Conservation (phyloP, 2,113 vertebrate genomes). For the Zapus hudsonius region DNA sequence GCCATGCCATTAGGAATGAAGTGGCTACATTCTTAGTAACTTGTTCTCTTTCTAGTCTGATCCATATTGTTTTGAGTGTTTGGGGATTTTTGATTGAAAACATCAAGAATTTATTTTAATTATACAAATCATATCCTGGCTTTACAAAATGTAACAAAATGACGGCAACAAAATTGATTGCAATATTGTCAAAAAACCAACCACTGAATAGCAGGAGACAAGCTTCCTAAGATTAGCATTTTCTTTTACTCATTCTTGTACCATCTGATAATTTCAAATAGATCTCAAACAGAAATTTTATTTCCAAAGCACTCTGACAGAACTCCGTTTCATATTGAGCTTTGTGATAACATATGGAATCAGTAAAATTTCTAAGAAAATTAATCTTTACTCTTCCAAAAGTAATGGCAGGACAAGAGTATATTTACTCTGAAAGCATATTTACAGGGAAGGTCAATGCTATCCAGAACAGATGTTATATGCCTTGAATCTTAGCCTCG, state of each 20-base stretch:
- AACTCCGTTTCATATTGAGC: constrained; percentile 11
- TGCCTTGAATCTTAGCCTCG: not conserved
- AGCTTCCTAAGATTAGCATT: constrained; percentile 27
- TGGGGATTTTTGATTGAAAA: constrained; percentile 52
- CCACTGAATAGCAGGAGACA: constrained; percentile 30
- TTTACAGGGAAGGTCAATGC: constrained; percentile 27
- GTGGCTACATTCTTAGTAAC: constrained; percentile 18
- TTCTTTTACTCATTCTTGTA: constrained; percentile 35
- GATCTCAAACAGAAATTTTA: not conserved
- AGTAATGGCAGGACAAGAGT: not conserved
- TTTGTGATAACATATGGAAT: constrained; percentile 12
- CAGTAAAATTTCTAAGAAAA: constrained; percentile 41
- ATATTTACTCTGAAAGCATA: constrained; percentile 4
- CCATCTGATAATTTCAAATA: constrained; percentile 59
- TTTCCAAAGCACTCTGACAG: constrained; percentile 24
- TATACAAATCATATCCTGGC: constrained; percentile 54
- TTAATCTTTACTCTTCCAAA: constrained; percentile 31
- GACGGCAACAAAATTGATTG: constrained; percentile 61
- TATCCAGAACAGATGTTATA: constrained; percentile 21
- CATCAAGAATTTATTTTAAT: constrained; percentile 67
- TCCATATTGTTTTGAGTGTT: constrained; percentile 33
- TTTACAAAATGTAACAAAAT: constrained; percentile 63
- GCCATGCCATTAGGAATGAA: constrained; percentile 54
- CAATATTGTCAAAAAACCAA: constrained; percentile 55
- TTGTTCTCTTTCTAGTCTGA: constrained; percentile 33